Evolutionary conservation across 2,113 vertebrate genomes (phyloP).

Genomic region (Oreochromis aureus): DNA sequence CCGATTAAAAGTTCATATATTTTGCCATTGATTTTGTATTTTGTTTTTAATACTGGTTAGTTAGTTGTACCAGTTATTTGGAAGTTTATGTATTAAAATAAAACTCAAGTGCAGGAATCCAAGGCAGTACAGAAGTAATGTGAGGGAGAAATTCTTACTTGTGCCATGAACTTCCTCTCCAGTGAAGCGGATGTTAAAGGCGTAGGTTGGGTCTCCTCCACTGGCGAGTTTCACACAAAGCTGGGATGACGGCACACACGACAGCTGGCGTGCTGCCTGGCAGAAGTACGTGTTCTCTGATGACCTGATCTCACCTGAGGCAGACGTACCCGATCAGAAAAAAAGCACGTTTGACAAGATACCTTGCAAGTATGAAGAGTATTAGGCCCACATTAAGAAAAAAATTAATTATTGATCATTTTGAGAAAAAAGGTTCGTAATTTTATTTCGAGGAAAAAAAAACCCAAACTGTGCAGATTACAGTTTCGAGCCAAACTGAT

Average conservation of each 20-base stretch:
- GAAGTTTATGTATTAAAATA: background rate
- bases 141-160: conserved; percentile 74
- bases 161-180: conserved; percentile 98
- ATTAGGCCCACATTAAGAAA: background rate
- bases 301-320: conserved; percentile 85
- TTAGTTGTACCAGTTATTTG: background rate
- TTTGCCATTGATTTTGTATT: background rate
- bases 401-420: background rate
- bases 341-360: background rate
- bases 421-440: background rate
- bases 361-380: background rate
- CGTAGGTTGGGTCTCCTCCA: conserved; percentile 92
- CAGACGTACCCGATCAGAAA: background rate
- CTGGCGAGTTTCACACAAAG: conserved; percentile 95
- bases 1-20: background rate
- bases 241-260: conserved; percentile 90
- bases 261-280: conserved; percentile 89
- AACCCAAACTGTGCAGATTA: accelerated
- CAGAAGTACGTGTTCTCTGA: conserved; percentile 97
- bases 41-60: background rate
- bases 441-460: background rate
- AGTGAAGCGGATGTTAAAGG: conserved; percentile 97
- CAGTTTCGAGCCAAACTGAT: background rate
- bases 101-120: background rate
- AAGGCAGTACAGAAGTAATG: background rate